Evolutionary conservation across 2,113 vertebrate genomes (phyloP), one percentile per base, ranked within the genome.

Genomic region (Pangasianodon hypophthalmus): DNA sequence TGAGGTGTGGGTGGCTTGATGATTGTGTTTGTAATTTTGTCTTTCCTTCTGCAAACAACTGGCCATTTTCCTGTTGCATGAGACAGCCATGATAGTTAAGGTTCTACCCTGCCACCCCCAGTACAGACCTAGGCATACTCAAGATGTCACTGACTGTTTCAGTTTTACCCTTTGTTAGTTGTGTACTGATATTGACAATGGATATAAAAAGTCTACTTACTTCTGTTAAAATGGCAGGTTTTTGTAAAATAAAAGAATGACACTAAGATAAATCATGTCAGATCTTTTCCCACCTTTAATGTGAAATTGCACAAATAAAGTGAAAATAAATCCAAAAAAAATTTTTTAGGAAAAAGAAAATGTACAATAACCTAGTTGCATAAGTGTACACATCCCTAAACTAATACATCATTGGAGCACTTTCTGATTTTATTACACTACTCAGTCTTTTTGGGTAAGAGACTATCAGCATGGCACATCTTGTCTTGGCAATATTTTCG

Each of bases 1-100:
- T 67, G 58, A 58, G 56, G 44, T 73, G 88, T 88, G 37, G 88
- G 88, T 84, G 80, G 81, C 64, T 2, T 60, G 37, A 8, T 84
- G 52, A 46, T 29, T n/a, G 11, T 41, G n/a, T 41, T 52, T 69
- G 64, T n/a, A 82, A 46, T 88, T 52, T 80, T 80, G 46, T 83
- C 44, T 29, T 81, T 37, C 41, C 29, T 88, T 48, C 29, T 46
- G 41, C 60, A 58, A 24, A 73, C 46, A 84, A 52, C 58, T 62
- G 48, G 44, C 18, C n/a, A 86, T 86, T 85, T 50, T n/a, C 64
- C 0, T 86, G 84, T 58, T 86, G 44, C 48, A 48, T 62, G 26
- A 88, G 87, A 46, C 87, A 56, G n/a, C 32, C 48, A 71, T 54
- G 26, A 83, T 44, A 3, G 5, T 37, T 88, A 50, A 16, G n/a